Evolutionary conservation across 2,113 vertebrate species (phyloP), one percentile per base, ranked within the genome.

Genomic region (Ifrita kowaldi): DNA sequence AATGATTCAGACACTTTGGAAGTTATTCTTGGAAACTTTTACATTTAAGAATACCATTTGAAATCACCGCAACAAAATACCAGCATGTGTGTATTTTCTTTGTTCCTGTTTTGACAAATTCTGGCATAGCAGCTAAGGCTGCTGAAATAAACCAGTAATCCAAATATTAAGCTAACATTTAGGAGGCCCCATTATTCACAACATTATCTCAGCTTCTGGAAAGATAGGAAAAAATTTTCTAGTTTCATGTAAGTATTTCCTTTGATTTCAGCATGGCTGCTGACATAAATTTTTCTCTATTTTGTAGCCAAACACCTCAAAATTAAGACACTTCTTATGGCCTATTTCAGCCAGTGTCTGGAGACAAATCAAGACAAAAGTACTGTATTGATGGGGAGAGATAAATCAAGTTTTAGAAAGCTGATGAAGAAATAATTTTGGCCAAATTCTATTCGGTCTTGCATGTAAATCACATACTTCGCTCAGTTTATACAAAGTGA

Each of bases 1-100:
- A 78, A 90, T 79, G 80, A 95, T 91, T 95, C 91, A 94, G 95
- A 67, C 56, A 69, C 55, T 63, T 82, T 94, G 80, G 79, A 95
- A 87, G 57, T 86, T 92, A 81, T 59, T 74, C 52, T 89, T 95
- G 87, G 73, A 95, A 95, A 94, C 18, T 23, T 37, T 87, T 53
- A 49, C 27, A 68, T 56, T 86, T 81, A 89, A 79, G 71, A 85
- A 63, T 44, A 94, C 32, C 28, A 79, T 53, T 91, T 95, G n/a
- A 87, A 92, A 84, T 76, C 62, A 89, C 28, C 22, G 52, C 59
- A 83, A 89, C 53, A 76, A 83, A 76, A 91, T n/a, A 87, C 7
- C 37, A 77, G 24, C 17, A 44, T 65, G 22, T 22, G 46, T 55
- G 8, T 63, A 74, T 71, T 65, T 86, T 80, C 6, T 5, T 57